phyloP scores from a whole-genome alignment of 1,140 invertebrate genomes.

The Lerema accius region DNA sequence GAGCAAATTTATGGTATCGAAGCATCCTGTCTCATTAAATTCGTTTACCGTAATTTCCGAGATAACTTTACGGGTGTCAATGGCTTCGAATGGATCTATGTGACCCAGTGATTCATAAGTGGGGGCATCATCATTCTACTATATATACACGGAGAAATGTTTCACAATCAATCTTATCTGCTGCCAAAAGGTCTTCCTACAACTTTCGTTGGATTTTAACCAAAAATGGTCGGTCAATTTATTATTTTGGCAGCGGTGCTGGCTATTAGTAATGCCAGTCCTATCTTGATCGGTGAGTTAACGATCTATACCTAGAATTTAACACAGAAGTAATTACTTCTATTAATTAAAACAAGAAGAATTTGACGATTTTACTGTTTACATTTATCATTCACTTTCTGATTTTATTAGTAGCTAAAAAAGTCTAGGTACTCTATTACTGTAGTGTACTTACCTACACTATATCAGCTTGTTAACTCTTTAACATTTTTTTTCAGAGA shows the following conservation, averaged over 20 bases:
- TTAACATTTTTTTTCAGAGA: constrained; percentile 39
- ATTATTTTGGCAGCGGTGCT: constrained; percentile 50
- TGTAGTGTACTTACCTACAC: no score
- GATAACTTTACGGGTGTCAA: constrained; percentile 68
- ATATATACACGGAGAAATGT: constrained; percentile 74
- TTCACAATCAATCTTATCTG: constrained; percentile 62
- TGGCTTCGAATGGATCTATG: constrained; percentile 51
- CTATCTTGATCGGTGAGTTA: constrained; percentile 56
- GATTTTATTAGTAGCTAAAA: no score
- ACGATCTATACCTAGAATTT: constrained; percentile 16
- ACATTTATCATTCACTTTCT: no score
- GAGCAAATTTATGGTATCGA: constrained; percentile 56
- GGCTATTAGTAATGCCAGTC: constrained; percentile 48
- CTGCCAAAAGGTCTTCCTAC: constrained; percentile 52
- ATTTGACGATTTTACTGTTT: no score
- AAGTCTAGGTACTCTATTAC: no score
- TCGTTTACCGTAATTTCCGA: constrained; percentile 63
- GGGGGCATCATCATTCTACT: constrained; percentile 57
- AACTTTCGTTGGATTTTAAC: constrained; percentile 39
- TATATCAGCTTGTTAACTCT: no score
- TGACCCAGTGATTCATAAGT: constrained; percentile 57
- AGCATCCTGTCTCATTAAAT: constrained; percentile 49
- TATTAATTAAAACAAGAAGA: no score
- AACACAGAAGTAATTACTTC: no score
- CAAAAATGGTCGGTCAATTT: constrained; percentile 56